phyloP scores from a whole-genome alignment of 1,140 invertebrate species.

The Halictus rubicundus region DNA sequence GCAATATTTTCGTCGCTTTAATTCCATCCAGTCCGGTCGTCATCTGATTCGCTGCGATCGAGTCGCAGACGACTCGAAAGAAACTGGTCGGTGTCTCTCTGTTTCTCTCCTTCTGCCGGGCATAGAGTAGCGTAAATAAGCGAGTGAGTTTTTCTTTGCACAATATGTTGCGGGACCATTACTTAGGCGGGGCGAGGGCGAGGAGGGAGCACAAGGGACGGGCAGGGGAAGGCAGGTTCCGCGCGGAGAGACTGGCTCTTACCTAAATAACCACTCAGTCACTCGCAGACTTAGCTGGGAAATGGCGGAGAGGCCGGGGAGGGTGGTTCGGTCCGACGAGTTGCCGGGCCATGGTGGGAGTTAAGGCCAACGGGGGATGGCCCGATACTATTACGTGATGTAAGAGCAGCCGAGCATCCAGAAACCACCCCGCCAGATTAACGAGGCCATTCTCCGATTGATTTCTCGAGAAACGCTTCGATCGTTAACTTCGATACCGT shows the following conservation, averaged over 20 bases:
- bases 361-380: constrained; percentile 58
- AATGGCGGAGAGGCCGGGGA: constrained; percentile 49
- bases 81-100: neutral
- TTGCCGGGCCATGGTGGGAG: constrained; percentile 21
- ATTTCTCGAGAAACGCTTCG: constrained; percentile 74
- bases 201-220: no score
- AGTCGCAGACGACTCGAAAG: neutral
- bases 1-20: neutral
- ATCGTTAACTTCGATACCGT: constrained; percentile 64
- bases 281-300: constrained; percentile 75
- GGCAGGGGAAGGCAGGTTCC: constrained; percentile 56
- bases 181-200: constrained; percentile 64
- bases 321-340: constrained; percentile 32
- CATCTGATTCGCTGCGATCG: constrained; percentile 9
- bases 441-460: constrained; percentile 79
- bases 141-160: constrained; percentile 73
- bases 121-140: constrained; percentile 67
- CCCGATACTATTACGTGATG: constrained; percentile 78
- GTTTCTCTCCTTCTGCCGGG: neutral
- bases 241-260: constrained; percentile 77
- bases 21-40: neutral
- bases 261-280: constrained; percentile 82
- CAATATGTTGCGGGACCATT: constrained; percentile 76
- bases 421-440: constrained; percentile 77
- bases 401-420: constrained; percentile 76